Evolutionary conservation across 2,113 vertebrate species (phyloP), one percentile per base, ranked within the genome.

Genomic region (Myrmecophaga tridactyla): DNA sequence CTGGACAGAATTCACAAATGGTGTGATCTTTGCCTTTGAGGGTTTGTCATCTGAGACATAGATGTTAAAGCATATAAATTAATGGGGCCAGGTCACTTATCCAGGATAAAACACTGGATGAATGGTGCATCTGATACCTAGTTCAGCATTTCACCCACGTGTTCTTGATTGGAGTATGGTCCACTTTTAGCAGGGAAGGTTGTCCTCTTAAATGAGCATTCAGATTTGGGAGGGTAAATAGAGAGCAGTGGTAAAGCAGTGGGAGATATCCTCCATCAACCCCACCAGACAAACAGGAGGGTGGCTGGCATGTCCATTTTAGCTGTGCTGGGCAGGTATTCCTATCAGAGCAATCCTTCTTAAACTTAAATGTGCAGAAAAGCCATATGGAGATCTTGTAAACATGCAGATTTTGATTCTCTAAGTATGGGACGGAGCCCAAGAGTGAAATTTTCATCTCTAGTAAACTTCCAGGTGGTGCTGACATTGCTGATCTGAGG

Each of bases 1-100:
- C 80, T 92, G 67, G 31, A 18, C n/a, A n/a, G n/a, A n/a, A n/a
- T n/a, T n/a, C n/a, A n/a, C n/a, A n/a, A n/a, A n/a, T n/a, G n/a
- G n/a, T n/a, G n/a, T n/a, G n/a, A n/a, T n/a, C n/a, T 58, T 65
- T 65, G 63, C 39, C 77, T 90, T 77, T 77, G 77, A 89, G 89
- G 65, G 29, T 95, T 90, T 90, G 77, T 77, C 60, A 67, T 95
- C 78, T 95, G 89, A 89, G 89, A 89, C 93, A 29, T 95, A 29
- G 67, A 86, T 12, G 15, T 58, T 82, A 96, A 86, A 67, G 73
- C 75, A 62, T 91, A 2, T 67, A 43, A 91, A 89, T 77, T 41
- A 82, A n/a, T 73, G 81, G 89, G 53, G 41, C 43, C 4, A 1
- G 13, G 84, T 27, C 72, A 63, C n/a, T 69, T 9, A 7, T 67